Base-by-base conservation (phyloP, 2,888 invertebrate species). In the Pristionchus arcanus region DNA sequence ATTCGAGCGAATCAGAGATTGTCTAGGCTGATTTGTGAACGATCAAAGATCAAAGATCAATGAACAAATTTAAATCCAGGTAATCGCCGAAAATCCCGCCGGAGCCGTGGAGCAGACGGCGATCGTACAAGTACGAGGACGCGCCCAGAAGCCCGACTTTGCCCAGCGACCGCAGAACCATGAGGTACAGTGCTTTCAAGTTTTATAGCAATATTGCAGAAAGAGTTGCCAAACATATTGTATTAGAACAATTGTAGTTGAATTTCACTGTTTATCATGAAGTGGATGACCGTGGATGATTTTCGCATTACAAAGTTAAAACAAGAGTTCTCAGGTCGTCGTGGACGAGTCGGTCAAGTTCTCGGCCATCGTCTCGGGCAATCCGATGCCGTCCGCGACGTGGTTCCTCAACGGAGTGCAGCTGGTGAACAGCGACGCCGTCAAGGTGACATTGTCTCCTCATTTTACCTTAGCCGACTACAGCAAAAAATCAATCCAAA, bases 331-430 rank as follows among this genome's bases (percentile, higher is more conserved):
- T n/a, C n/a, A 88, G 87, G 87, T 89, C 89, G 96, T 96, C 0
- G 97, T 97, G 0, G 97, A 96, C 88, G 98, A 97, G 93, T 96
- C 97, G 15, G 96, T 97, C 88, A 97, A 97, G 89, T 97, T 98
- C 95, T 97, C 97, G 11, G 97, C 97, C 95, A 96, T 98, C 81
- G 93, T 95, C 28, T 91, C 92, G 31, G 95, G 95, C 86, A 91
- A 91, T 53, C 95, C 95, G 31, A 91, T 90, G 87, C 94, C 95
- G 55, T 91, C 90, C n/a, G 93, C 89, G 68, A 89, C 91, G 19
- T 94, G 94, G 94, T 94, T 87, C 90, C 87, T 94, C 89, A 94
- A 94, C 74, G 93, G 93, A 37, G 89, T 92, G 87, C 91, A 91
- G 83, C 91, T 94, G 81, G 90, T 91, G n/a, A 90, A 92, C 53